Conservation (phyloP, 2,797 vertebrate genomes). For the Coranthus polyacanthus region DNA sequence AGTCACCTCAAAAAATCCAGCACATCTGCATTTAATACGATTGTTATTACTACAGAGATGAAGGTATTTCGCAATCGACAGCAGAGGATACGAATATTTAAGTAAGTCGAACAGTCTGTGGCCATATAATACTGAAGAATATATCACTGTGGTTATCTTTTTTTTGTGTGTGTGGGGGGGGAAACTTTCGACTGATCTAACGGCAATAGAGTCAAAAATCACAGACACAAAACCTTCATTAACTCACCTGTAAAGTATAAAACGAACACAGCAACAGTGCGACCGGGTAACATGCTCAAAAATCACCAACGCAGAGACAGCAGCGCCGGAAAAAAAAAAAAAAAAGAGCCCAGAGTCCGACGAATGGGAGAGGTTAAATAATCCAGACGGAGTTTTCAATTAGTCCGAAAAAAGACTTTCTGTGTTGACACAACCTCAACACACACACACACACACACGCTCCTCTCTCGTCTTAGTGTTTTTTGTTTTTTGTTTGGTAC, state of each 20-base stretch:
- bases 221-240: no score
- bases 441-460: no score
- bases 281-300: constrained; percentile 57
- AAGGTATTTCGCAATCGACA: constrained; percentile 48
- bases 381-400: not conserved
- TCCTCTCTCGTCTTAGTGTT: no score
- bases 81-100: not conserved
- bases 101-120: not conserved
- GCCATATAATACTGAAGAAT: not conserved
- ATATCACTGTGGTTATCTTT: no score
- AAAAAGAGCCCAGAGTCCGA: constrained; percentile 9
- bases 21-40: constrained; percentile 77
- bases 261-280: constrained; percentile 56
- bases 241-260: constrained; percentile 68
- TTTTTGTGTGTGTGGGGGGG: no score
- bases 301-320: constrained; percentile 25
- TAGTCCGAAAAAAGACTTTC: not conserved
- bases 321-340: not conserved
- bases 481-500: no score
- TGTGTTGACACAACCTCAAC: no score
- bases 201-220: no score
- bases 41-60: constrained; percentile 30
- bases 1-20: constrained; percentile 32
- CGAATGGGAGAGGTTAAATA: not conserved
- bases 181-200: not conserved